Conservation (phyloP, 2,888 invertebrate species). For the Matsumyia berberina region DNA sequence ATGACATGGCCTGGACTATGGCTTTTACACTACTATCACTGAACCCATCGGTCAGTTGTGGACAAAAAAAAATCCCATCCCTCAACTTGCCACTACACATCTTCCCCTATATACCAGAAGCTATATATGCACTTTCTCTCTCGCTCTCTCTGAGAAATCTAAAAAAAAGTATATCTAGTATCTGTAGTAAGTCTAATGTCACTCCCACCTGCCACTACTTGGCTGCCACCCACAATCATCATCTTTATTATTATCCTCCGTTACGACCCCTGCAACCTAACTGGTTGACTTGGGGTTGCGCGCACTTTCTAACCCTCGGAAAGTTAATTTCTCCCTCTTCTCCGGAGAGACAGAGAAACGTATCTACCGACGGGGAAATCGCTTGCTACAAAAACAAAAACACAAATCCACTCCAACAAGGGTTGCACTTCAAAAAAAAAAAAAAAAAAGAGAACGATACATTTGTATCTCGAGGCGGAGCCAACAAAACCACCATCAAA, state of each 20-base stretch:
- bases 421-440: constrained; percentile 34
- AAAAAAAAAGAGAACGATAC: constrained; percentile 43
- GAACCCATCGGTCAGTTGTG: constrained; percentile 76
- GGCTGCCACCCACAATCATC: constrained; percentile 75
- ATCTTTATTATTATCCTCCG: constrained; percentile 75
- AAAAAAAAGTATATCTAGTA: background rate
- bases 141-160: background rate
- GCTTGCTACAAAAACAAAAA: constrained; percentile 2
- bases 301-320: constrained; percentile 76
- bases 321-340: constrained; percentile 71
- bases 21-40: constrained; percentile 78
- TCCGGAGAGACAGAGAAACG: constrained; percentile 22
- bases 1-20: constrained; percentile 83
- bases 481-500: constrained; percentile 50
- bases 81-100: constrained; percentile 30
- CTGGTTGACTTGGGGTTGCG: constrained; percentile 77
- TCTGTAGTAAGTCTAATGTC: constrained; percentile 55
- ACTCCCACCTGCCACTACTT: constrained; percentile 74
- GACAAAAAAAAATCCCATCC: constrained; percentile 38
- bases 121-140: constrained; percentile 1
- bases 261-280: constrained; percentile 75
- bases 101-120: constrained; percentile 34
- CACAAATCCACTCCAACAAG: constrained; percentile 46
- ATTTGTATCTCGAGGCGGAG: constrained; percentile 67
- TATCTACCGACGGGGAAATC: constrained; percentile 67